Base-by-base conservation (phyloP, 2,797 vertebrate species). In the Bufotes viridis region DNA sequence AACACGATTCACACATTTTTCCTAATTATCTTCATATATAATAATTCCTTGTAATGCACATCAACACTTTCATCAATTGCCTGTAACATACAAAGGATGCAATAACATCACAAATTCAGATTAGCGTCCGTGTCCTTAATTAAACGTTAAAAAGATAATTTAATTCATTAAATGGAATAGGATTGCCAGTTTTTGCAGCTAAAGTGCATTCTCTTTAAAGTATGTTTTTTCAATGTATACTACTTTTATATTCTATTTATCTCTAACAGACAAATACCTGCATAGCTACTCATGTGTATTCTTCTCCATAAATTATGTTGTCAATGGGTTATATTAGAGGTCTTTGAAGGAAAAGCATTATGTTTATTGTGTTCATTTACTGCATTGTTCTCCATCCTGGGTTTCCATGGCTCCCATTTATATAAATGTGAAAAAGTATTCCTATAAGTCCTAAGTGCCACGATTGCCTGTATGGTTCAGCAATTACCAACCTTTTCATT, bases 351-450 rank as follows among this genome's bases (percentile, higher is more conserved):
- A 80, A 24, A 51, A 65, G 53, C 26, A 18, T 24, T 1, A 34
- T 26, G 70, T 87, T 84, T 78, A 84, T 60, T 74, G 57, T 75
- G 42, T 85, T 81, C 65, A 80, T 84, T 88, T 74, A 85, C 34
- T 3, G 42, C 5, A 78, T 60, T 69, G 81, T 69, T 69, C 51
- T 57, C 67, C 29, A 20, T n/a, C 11, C 13, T n/a, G 17, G 72
- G 87, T 81, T 85, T 88, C 67, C 69, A 85, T 57, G 42, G 51
- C 57, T 80, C 17, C 29, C 34, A 53, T 79, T 69, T 79, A 53
- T 85, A 75, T 42, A 24, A 10, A 34, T 26, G 3, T 58, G 74
- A 42, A 69, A 78, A 78, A 58, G n/a, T 60, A 88, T 58, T 70
- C 26, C 17, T 60, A 5, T 12, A 26, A n/a, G 51, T 76, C 57